Percentiles rank a stretch among this genome's conserved stretches.
These are phyloP conservation scores for Sphenodon punctatus DNA, from an alignment of 2,797 vertebrate species.

Conservation along the genomic window DNA sequence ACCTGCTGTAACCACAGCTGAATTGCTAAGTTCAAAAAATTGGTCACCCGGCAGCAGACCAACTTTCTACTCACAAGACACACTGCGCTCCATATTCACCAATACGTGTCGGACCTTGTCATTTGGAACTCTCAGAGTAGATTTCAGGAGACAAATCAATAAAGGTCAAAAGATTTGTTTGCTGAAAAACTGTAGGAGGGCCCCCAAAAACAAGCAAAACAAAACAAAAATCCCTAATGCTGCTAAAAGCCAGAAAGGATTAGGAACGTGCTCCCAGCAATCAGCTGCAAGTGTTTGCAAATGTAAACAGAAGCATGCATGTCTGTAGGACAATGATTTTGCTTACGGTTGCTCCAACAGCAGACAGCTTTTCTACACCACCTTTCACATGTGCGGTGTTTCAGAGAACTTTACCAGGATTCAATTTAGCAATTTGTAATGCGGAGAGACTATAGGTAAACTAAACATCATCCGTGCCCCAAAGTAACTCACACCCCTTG, in stretches of 20 bases:
- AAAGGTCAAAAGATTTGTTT: neutral
- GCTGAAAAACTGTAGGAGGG: too few relatives aligned
- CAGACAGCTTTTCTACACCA: neutral
- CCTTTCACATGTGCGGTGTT: neutral
- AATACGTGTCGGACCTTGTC: neutral
- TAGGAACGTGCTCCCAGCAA: constrained; percentile 29
- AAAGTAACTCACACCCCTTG: too few relatives aligned
- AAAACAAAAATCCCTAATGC: neutral
- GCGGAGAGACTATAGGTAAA: too few relatives aligned
- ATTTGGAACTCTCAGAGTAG: neutral
- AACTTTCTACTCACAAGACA: neutral
- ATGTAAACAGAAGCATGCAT: too few relatives aligned
- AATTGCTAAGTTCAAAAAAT: neutral
- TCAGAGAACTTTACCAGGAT: neutral
- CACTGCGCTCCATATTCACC: neutral
- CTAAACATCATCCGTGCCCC: too few relatives aligned
- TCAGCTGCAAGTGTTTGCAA: constrained; percentile 17
- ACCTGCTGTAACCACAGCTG: neutral
- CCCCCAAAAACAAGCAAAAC: neutral
- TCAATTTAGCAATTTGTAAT: too few relatives aligned
- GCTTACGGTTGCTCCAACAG: neutral
- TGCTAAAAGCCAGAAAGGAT: constrained; percentile 14
- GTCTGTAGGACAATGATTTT: neutral
- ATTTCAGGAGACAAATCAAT: neutral
- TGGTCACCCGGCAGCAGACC: neutral